These are phyloP conservation scores for Tipula unca DNA, from an alignment of 2,888 invertebrate species.

Conservation along the genomic window DNA sequence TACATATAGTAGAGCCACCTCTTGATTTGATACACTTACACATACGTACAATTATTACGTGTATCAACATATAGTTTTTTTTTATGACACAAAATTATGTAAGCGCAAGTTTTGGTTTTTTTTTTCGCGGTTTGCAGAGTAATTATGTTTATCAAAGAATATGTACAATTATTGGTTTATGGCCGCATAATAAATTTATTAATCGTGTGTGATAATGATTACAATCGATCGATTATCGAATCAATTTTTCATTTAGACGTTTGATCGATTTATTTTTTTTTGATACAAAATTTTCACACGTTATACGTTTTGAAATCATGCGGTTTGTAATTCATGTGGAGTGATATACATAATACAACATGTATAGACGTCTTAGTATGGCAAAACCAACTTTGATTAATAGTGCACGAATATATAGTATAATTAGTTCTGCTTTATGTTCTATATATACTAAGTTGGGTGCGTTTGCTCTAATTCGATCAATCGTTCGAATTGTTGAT, in stretches of 20 bases:
- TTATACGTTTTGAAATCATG: not conserved
- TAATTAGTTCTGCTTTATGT: too few relatives aligned
- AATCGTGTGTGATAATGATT: not conserved
- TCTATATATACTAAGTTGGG: too few relatives aligned
- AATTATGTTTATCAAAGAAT: not conserved
- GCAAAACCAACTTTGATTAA: too few relatives aligned
- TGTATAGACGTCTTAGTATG: too few relatives aligned
- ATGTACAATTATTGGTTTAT: too few relatives aligned
- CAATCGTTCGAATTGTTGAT: too few relatives aligned
- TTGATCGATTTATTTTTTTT: not conserved
- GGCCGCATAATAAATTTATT: not conserved
- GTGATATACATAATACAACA: too few relatives aligned
- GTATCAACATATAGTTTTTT: not conserved
- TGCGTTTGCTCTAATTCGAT: too few relatives aligned
- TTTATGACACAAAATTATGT: not conserved
- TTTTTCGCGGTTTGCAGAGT: not conserved
- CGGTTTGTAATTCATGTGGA: not conserved
- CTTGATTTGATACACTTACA: not conserved
- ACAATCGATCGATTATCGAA: not conserved
- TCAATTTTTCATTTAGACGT: not conserved
- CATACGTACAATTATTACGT: not conserved
- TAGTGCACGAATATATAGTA: too few relatives aligned
- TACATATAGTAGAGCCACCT: not conserved
- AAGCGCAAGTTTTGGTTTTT: not conserved
- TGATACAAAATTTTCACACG: not conserved